Percentiles rank a stretch among this genome's conserved stretches.
phyloP scores from a whole-genome alignment of 2,113 vertebrate species.

The Numida meleagris region DNA sequence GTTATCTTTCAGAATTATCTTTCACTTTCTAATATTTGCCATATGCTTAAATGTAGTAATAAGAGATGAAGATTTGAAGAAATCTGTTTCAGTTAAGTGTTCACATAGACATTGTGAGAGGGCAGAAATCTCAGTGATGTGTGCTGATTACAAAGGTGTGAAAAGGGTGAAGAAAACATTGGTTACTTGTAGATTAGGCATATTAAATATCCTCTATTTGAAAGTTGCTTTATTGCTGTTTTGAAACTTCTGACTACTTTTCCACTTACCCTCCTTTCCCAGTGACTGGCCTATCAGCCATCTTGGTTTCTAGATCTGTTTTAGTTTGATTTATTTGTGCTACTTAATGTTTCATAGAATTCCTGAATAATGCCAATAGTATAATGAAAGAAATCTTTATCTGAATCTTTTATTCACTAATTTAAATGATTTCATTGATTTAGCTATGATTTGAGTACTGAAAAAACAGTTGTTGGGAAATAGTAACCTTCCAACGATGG shows the following conservation, averaged over 20 bases:
- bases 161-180: not conserved
- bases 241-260: not conserved
- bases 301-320: not conserved
- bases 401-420: not conserved
- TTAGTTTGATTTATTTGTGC: not conserved
- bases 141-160: not conserved
- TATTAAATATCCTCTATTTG: not conserved
- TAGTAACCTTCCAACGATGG: not conserved
- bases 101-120: not conserved
- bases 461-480: not conserved
- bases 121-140: not conserved
- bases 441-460: not conserved
- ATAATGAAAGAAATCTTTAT: not conserved
- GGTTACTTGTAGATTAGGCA: not conserved
- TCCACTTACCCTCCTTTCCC: rapidly evolving
- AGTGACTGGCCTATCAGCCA: rapidly evolving
- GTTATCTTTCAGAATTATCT: not conserved
- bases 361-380: not conserved
- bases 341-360: not conserved
- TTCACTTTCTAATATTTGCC: not conserved
- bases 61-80: not conserved
- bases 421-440: not conserved
- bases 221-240: not conserved
- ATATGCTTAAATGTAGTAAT: not conserved
- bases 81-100: not conserved